phyloP scores from a whole-genome alignment of 2,113 vertebrate genomes.

The Nansenia antarctica region DNA sequence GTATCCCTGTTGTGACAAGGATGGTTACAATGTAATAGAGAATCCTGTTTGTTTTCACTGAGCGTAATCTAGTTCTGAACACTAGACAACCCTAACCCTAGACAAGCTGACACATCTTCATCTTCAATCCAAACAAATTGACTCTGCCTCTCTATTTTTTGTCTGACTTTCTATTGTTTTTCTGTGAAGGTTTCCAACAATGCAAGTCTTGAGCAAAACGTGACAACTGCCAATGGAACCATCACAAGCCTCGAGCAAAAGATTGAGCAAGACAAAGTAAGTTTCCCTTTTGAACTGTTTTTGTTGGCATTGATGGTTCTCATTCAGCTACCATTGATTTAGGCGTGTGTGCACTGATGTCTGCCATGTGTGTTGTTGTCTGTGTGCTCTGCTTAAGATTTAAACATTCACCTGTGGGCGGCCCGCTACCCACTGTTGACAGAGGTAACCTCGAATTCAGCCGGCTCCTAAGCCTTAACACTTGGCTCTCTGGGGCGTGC shows the following conservation, averaged over 20 bases:
- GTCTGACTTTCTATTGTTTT: slow-evolving; percentile 28
- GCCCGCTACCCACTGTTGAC: no score
- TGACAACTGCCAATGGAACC: slow-evolving; percentile 68
- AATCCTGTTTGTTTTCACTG: no score
- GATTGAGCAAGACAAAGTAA: slow-evolving; percentile 85
- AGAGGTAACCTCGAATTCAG: no score
- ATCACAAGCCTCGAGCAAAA: slow-evolving; percentile 81
- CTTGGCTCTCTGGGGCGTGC: no score
- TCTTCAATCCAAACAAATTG: not conserved
- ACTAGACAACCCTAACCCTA: no score
- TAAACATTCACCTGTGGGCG: no score
- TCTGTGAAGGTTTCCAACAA: slow-evolving; percentile 77
- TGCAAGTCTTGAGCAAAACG: slow-evolving; percentile 72
- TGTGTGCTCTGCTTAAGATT: no score
- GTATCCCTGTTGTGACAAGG: not conserved
- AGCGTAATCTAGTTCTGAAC: not conserved
- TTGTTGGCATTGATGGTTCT: not conserved
- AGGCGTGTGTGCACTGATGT: no score
- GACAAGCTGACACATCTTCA: not conserved
- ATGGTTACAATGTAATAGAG: no score
- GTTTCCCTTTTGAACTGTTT: not conserved
- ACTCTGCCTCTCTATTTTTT: not conserved
- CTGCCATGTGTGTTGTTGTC: not conserved
- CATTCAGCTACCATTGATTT: not conserved
- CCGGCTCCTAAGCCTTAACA: no score